These are phyloP conservation scores for Uloborus diversus DNA, from an alignment of 1,140 invertebrate genomes.

Conservation along the genomic window DNA sequence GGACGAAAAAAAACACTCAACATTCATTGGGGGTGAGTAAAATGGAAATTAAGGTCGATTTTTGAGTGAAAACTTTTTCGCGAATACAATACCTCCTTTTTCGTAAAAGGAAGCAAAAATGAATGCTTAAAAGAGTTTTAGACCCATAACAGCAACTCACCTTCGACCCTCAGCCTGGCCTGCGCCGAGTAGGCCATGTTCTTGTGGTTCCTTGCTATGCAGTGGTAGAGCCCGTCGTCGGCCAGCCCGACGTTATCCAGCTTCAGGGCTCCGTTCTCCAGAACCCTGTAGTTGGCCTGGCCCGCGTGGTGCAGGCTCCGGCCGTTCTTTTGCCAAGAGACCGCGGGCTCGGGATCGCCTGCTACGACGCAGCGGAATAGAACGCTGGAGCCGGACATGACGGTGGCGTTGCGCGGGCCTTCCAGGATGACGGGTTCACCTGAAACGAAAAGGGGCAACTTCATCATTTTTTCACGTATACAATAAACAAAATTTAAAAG, in stretches of 20 bases:
- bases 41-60: too few relatives aligned
- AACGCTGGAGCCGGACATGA: conserved; percentile 88
- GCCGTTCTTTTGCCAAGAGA: conserved; percentile 89
- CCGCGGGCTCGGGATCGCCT: conserved; percentile 84
- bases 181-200: conserved; percentile 48
- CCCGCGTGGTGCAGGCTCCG: conserved; percentile 34
- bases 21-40: too few relatives aligned
- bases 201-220: conserved; percentile 53
- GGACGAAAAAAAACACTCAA: too few relatives aligned
- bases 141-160: conserved; percentile 45
- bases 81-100: too few relatives aligned
- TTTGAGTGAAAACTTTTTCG: too few relatives aligned
- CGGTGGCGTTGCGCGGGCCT: conserved; percentile 85
- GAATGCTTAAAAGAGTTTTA: too few relatives aligned
- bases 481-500: too few relatives aligned
- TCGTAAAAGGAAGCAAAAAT: too few relatives aligned
- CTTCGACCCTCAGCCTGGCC: conserved; percentile 55
- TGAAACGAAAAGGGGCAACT: background rate
- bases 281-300: conserved; percentile 33
- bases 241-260: conserved; percentile 53
- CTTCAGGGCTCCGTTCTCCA: conserved; percentile 33
- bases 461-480: too few relatives aligned
- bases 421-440: conserved; percentile 66
- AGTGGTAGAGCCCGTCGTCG: conserved; percentile 58
- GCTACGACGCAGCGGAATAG: conserved; percentile 85